phyloP scores from a whole-genome alignment of 2,797 vertebrate species.

The Mastacembelus armatus region DNA sequence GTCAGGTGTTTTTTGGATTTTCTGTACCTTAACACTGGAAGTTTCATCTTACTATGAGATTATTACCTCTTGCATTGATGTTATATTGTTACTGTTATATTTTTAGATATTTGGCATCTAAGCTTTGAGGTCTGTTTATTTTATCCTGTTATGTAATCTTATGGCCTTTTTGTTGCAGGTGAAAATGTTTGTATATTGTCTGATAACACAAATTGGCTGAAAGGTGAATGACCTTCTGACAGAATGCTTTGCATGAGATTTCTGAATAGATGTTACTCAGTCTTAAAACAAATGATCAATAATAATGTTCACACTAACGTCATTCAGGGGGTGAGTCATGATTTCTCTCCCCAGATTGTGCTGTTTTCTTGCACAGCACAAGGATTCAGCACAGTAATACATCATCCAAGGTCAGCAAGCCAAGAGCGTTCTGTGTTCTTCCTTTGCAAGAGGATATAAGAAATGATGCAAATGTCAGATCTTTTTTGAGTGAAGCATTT shows the following conservation, averaged over 20 bases:
- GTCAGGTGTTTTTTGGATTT: constrained; percentile 1
- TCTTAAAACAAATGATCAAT: neutral
- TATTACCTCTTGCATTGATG: constrained; percentile 26
- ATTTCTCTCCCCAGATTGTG: neutral
- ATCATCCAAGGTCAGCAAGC: constrained; percentile 39
- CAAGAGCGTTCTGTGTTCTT: constrained; percentile 10
- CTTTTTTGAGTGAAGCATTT: constrained; percentile 17
- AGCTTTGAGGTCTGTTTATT: constrained; percentile 11
- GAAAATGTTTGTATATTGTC: neutral
- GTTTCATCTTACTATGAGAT: constrained; percentile 43
- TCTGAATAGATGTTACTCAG: neutral
- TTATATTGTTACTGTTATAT: no score
- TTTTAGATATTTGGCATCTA: constrained; percentile 23
- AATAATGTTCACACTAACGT: neutral
- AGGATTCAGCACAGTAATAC: constrained; percentile 14
- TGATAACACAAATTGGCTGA: neutral
- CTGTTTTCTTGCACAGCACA: neutral
- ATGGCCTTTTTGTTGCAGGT: constrained; percentile 2
- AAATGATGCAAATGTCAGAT: neutral
- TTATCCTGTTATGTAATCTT: constrained; percentile 1
- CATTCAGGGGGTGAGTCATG: constrained; percentile 20
- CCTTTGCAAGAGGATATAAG: neutral
- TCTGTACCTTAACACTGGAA: constrained; percentile 7
- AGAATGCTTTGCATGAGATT: constrained; percentile 4
- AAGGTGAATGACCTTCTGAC: neutral